A percentile compares a stretch with the other conserved stretches of the same genome.
phyloP scores from a whole-genome alignment of 2,113 vertebrate species.

The Pterocles burchelli region DNA sequence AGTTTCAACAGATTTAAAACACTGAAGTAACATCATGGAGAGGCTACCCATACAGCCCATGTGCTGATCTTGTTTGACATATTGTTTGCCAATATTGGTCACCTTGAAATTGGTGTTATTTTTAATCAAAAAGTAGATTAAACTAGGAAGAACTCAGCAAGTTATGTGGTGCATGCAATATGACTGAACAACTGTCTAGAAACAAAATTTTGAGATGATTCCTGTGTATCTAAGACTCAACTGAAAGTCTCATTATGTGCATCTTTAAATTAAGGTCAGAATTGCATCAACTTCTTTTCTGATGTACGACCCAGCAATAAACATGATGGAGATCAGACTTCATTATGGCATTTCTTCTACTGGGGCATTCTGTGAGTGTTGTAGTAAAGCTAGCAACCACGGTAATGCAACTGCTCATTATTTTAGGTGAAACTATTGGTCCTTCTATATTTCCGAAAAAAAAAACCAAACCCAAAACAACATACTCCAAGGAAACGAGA shows the following conservation, averaged over 20 bases:
- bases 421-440: neutral
- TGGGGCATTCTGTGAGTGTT: neutral
- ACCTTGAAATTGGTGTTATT: neutral
- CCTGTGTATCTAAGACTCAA: too few species aligned
- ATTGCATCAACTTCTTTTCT: accelerated
- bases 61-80: neutral
- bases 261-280: neutral
- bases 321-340: neutral
- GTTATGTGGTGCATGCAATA: accelerated
- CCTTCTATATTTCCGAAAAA: too few species aligned
- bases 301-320: accelerated
- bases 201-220: neutral
- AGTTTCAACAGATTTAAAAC: neutral
- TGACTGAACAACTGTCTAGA: neutral
- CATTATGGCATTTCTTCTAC: neutral
- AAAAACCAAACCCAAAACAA: neutral
- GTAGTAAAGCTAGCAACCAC: neutral
- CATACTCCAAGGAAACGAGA: neutral
- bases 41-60: too few species aligned
- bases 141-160: neutral
- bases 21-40: neutral
- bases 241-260: accelerated
- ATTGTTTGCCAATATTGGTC: neutral
- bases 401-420: neutral
- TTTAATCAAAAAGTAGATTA: neutral